phyloP scores from a whole-genome alignment of 2,888 invertebrate genomes.

The Gryllus longicercus region DNA sequence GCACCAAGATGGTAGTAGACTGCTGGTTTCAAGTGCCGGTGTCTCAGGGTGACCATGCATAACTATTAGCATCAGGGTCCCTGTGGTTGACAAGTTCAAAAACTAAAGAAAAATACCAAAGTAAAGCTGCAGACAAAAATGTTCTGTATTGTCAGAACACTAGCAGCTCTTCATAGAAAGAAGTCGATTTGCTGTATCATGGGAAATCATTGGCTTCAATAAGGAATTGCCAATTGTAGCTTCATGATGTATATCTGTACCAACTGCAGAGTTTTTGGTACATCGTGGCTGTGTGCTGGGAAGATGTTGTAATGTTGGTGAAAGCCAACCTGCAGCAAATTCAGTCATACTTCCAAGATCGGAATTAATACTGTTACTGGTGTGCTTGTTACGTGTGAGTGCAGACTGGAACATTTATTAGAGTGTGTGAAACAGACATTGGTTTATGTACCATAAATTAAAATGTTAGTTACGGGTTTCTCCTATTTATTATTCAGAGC shows the following conservation, averaged over 20 bases:
- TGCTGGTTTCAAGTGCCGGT: conserved; percentile 5
- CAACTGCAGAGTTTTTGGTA: background rate
- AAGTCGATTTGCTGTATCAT: background rate
- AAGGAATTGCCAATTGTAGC: conserved; percentile 9
- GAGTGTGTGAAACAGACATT: conserved; percentile 21
- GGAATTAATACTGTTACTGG: conserved; percentile 4
- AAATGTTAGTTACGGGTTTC: conserved; percentile 29
- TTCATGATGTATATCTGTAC: background rate
- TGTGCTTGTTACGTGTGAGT: background rate
- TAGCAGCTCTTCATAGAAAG: background rate
- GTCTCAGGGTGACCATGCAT: background rate
- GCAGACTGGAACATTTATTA: conserved; percentile 2
- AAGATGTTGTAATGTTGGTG: too few relatives aligned
- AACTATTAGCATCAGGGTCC: background rate
- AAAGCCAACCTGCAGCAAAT: background rate
- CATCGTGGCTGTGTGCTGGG: too few relatives aligned
- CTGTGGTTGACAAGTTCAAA: background rate
- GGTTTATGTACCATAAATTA: background rate
- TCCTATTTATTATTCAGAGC: conserved; percentile 29
- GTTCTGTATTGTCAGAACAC: background rate
- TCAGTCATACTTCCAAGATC: background rate
- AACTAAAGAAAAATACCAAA: background rate
- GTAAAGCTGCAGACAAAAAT: background rate
- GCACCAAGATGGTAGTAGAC: background rate
- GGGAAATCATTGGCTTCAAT: background rate